A percentile compares a stretch with the other conserved stretches of the same genome.
phyloP scores from a whole-genome alignment of 1,140 invertebrate species.

The Stegodyphus mimosarum region DNA sequence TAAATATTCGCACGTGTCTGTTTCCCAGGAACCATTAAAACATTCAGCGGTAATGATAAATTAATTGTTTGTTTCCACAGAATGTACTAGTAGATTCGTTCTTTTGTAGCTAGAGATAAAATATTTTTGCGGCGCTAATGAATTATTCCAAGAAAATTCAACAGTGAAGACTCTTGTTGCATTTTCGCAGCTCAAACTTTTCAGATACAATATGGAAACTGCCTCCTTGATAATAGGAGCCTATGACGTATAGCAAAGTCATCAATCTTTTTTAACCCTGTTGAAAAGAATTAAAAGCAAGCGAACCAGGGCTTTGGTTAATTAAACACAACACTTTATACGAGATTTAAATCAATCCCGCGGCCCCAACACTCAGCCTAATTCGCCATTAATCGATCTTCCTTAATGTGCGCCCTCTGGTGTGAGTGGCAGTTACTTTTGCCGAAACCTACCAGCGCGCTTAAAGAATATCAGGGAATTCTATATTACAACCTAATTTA shows the following conservation, averaged over 20 bases:
- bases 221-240: background rate
- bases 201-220: background rate
- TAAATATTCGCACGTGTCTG: no score
- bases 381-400: slow-evolving; percentile 45
- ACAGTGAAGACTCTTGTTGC: no score
- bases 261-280: slow-evolving; percentile 34
- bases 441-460: background rate
- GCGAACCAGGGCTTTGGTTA: slow-evolving; percentile 29
- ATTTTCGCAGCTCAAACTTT: background rate
- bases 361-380: slow-evolving; percentile 18
- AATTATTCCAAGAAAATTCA: no score
- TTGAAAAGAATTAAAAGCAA: slow-evolving; percentile 34
- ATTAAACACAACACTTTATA: slow-evolving; percentile 51
- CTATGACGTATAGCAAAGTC: background rate
- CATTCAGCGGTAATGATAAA: background rate
- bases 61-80: no score
- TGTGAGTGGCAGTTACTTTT: background rate
- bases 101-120: no score
- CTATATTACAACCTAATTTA: slow-evolving; percentile 26
- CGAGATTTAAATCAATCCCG: slow-evolving; percentile 43
- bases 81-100: no score
- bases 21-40: background rate
- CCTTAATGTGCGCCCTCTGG: slow-evolving; percentile 20
- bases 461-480: background rate
- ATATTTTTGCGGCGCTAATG: no score